Conservation (phyloP, 2,113 vertebrate genomes). For the Australoheros scitulus region DNA sequence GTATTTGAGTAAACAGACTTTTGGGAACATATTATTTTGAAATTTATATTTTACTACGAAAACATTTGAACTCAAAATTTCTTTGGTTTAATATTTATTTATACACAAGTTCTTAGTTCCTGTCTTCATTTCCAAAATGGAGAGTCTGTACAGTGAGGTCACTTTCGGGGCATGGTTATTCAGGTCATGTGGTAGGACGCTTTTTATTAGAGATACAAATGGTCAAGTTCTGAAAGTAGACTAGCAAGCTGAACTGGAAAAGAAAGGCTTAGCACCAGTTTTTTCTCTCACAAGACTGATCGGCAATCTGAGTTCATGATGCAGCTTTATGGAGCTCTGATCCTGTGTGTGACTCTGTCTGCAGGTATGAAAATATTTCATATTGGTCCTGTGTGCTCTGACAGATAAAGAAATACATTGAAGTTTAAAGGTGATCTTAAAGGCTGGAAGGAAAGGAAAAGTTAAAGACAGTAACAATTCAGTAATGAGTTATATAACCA, state of each 20-base stretch:
- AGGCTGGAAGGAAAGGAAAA: neutral
- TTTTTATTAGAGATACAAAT: neutral
- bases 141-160: neutral
- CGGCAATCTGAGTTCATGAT: conserved; percentile 22
- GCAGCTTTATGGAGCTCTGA: conserved; percentile 40
- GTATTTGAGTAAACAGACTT: neutral
- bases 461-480: neutral
- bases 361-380: conserved; percentile 50
- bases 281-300: neutral
- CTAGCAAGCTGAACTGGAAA: neutral
- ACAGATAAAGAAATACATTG: neutral
- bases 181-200: neutral
- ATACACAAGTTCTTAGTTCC: neutral
- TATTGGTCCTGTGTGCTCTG: neutral
- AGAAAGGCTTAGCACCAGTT: neutral
- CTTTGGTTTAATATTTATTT: too few species aligned
- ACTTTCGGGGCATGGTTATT: neutral
- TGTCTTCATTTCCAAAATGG: too few species aligned
- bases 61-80: neutral
- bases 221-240: neutral
- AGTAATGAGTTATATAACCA: neutral
- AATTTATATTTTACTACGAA: neutral
- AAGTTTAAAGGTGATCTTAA: neutral
- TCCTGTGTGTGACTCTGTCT: conserved; percentile 40
- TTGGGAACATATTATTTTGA: too few species aligned